Evolutionary conservation across 2,888 invertebrate species (phyloP), one percentile per base, ranked within the genome.

Genomic region (Eupithecia pulchellata): DNA sequence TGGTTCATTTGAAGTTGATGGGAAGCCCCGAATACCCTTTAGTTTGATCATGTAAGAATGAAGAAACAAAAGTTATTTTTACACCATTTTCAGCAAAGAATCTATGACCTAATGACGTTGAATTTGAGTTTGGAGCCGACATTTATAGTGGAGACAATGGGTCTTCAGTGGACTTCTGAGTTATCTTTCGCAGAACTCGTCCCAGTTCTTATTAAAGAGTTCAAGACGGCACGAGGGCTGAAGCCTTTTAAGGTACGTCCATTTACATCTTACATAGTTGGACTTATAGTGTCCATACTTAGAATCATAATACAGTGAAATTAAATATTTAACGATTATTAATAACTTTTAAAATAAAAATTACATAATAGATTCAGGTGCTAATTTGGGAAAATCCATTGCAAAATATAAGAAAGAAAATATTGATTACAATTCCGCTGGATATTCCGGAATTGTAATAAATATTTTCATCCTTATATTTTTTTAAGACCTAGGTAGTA

Each of bases 51-150:
- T 8, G 6, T 4, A n/a, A 39, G 42, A 42, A 42, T 25, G 11
- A 52, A 52, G n/a, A 52, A 4, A 11, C 20, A 47, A 4, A 3
- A 32, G 20, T 0, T 60, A 4, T 34, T 32, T 30, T 60, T 47
- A 47, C 20, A 47, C 9, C 29, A 42, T 58, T 67, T 58, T 70
- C 73, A 96, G 96, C 96, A 96, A 94, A 86, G 89, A 77, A 87
- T 91, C 68, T 95, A 89, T 77, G 96, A 96, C 77, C 85, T 92
- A 70, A 90, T 95, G 82, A 95, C 95, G 1, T 76, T 96, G 13
- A 94, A 96, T 84, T 82, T 96, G 57, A 94, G 88, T 75, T 94
- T 96, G 93, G 95, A 95, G 75, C 95, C 96, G 1, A 94, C 90
- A 4, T 95, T 94, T 78, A 93, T 96, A 25, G 87, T 93, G 25